These are phyloP conservation scores for Clamator glandarius DNA, from an alignment of 2,797 vertebrate genomes.

Conservation along the genomic window DNA sequence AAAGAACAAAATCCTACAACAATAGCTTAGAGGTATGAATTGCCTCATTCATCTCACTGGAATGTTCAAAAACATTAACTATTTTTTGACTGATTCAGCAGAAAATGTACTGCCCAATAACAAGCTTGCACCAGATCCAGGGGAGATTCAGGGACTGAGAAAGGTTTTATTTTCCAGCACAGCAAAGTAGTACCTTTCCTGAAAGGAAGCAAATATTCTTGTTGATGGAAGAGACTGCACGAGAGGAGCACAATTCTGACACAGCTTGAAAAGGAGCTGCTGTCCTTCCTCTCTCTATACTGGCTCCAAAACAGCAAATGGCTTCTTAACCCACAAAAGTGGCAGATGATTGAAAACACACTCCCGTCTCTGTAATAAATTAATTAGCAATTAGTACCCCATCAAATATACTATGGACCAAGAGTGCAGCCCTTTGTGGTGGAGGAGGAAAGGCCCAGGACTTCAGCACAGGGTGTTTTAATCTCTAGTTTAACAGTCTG, in stretches of 20 bases:
- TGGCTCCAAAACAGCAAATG: neutral
- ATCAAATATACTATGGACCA: neutral
- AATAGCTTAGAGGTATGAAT: constrained; percentile 70
- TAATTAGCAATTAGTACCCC: neutral
- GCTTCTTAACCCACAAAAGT: neutral
- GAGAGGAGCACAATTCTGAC: neutral
- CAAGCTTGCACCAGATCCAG: neutral
- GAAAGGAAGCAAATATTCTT: constrained; percentile 46
- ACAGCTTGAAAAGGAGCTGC: neutral
- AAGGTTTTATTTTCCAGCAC: constrained; percentile 27
- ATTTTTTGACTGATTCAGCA: constrained; percentile 69
- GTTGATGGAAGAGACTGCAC: constrained; percentile 23
- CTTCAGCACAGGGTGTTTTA: accelerated
- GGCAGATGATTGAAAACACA: neutral
- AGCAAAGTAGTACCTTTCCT: constrained; percentile 36
- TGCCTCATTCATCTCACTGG: constrained; percentile 69
- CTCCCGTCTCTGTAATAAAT: neutral
- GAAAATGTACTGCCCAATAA: constrained; percentile 14
- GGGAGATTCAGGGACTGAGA: neutral
- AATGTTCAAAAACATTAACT: constrained; percentile 72
- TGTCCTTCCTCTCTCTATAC: neutral
- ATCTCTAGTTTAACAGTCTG: neutral
- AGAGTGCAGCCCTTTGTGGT: neutral
- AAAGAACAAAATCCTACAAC: constrained; percentile 67
- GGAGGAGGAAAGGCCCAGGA: neutral